Base-by-base conservation (phyloP, 1,140 invertebrate species). In the Zophobas atratus region DNA sequence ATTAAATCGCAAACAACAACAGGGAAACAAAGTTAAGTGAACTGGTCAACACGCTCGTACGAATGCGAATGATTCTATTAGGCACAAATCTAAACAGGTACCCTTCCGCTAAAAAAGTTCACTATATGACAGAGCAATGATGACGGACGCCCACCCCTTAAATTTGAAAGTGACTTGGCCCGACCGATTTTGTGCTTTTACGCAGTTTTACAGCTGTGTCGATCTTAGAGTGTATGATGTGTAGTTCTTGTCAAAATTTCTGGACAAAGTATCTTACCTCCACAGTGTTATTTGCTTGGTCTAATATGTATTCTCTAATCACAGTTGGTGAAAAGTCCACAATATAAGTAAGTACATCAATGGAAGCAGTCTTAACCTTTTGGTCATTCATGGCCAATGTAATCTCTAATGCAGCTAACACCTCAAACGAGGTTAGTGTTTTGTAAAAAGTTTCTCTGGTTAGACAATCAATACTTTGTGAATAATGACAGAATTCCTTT, bases 401-500 rank as follows among this genome's bases (percentile, higher is more conserved):
- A 77, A 98, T 96, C 89, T 99, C 98, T 84, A 99, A 88, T 20
- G 97, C 96, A 77, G 95, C 93, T 82, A 99, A 88, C 84, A 99
- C 96, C 74, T 98, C 98, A 83, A 99, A 90, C 83, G 93, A 93
- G 77, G 97, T 97, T 80, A 99, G 89, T 32, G 96, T 98, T 91
- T 98, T 98, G 88, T 99, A 99, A 89, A 99, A 99, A 48, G 93
- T 91, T 87, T 99, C 99, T 87, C 99, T 97, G 81, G 95, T 96
- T 86, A 97, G 96, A 5, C 97, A 96, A 86, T 99, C 98, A 80
- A 99, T 89, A 87, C 98, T 99, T 89, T 99, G 97, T 82, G 97
- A 98, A 90, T 99, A 99, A 87, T 97, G 98, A 89, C 98, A 99
- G 88, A 99, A 99, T 88, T 99, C 99, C 88, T 99, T 99, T 39